Evolutionary conservation across 2,113 vertebrate genomes (phyloP).

Genomic region (Otolemur garnettii): DNA sequence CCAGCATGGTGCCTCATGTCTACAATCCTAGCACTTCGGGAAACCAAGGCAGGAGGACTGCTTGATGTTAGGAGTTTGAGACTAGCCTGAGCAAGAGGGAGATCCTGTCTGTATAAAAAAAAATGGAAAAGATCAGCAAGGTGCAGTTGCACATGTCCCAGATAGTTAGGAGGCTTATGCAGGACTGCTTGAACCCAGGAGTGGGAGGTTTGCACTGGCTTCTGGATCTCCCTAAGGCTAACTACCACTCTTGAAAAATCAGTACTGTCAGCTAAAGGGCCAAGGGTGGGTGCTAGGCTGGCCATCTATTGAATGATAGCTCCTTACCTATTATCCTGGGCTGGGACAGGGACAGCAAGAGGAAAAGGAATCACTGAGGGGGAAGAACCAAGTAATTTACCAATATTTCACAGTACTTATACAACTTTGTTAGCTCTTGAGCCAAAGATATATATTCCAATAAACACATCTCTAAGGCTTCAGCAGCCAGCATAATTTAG

Average conservation of each 20-base stretch:
- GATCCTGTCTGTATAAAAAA: too few species aligned
- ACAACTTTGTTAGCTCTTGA: conserved; percentile 52
- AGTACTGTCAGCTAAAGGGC: neutral
- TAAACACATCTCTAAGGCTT: conserved; percentile 38
- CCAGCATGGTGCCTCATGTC: too few species aligned
- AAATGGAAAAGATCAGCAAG: too few species aligned
- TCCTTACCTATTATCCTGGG: neutral
- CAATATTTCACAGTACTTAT: neutral
- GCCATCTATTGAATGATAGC: neutral
- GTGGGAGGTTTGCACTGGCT: neutral
- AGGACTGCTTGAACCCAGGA: too few species aligned
- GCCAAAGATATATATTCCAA: conserved; percentile 40
- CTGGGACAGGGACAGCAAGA: neutral
- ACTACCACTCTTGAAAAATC: neutral
- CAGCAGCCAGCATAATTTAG: conserved; percentile 3
- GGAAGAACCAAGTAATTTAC: conserved; percentile 28
- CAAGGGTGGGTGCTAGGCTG: neutral
- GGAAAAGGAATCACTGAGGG: neutral
- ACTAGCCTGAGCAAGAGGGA: too few species aligned
- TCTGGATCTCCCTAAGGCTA: neutral
- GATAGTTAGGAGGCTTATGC: too few species aligned
- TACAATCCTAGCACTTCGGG: too few species aligned
- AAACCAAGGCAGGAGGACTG: too few species aligned
- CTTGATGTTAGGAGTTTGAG: too few species aligned
- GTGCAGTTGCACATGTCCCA: too few species aligned